phyloP scores from a whole-genome alignment of 1,140 invertebrate species.

The Microplitis mediator region DNA sequence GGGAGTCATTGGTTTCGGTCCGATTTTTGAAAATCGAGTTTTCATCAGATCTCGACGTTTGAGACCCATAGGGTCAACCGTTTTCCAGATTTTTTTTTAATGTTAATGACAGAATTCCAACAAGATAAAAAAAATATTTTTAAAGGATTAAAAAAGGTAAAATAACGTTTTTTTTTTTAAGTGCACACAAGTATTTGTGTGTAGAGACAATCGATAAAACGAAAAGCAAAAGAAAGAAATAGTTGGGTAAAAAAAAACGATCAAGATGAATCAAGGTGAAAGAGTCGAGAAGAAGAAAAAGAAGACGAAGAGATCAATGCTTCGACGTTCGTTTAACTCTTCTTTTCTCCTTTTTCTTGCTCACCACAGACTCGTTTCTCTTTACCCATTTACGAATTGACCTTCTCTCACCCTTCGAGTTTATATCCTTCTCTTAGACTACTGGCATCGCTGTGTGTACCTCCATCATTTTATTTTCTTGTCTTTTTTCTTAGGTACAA shows the following conservation, averaged over 20 bases:
- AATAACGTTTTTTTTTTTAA: background rate
- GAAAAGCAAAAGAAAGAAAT: conserved; percentile 15
- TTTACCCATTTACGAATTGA: conserved; percentile 19
- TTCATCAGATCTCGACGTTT: too few relatives aligned
- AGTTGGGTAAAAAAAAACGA: conserved; percentile 20
- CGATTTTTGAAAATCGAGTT: too few relatives aligned
- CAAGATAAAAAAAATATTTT: background rate
- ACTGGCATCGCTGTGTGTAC: background rate
- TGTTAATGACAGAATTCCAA: too few relatives aligned
- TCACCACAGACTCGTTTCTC: conserved; percentile 14
- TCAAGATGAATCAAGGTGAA: conserved; percentile 2
- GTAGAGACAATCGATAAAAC: background rate
- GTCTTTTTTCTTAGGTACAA: conserved; percentile 7
- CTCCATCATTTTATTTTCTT: conserved; percentile 16
- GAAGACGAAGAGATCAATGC: conserved; percentile 9
- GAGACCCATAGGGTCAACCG: too few relatives aligned
- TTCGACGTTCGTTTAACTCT: conserved; percentile 15
- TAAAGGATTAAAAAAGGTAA: background rate
- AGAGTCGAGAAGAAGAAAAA: background rate
- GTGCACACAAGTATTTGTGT: too few relatives aligned
- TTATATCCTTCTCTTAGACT: background rate
- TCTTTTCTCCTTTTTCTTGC: conserved; percentile 11
- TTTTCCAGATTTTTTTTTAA: too few relatives aligned
- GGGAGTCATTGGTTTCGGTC: too few relatives aligned
- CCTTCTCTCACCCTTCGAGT: background rate